Percentiles rank a stretch among this genome's conserved stretches.
These are phyloP conservation scores for Epizoanthus fatuus DNA, from an alignment of 92 coral and sea anemone genomes.

Conservation along the genomic window DNA sequence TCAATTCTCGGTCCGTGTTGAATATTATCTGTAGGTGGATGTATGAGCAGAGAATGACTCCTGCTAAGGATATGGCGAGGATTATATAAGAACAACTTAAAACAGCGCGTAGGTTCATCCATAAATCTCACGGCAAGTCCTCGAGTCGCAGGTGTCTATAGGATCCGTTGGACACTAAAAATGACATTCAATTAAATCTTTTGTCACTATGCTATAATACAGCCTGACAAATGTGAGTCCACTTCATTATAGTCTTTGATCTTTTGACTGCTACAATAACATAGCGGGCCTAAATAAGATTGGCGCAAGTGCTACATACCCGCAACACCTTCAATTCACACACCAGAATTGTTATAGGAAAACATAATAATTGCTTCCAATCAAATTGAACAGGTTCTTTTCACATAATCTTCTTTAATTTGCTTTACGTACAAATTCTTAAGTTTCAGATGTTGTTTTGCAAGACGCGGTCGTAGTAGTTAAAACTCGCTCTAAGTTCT, in stretches of 20 bases:
- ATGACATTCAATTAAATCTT: too few species aligned
- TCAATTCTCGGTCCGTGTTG: conserved; percentile 17
- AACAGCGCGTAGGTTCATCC: too few species aligned
- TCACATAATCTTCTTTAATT: not conserved
- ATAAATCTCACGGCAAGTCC: not conserved
- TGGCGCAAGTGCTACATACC: not conserved
- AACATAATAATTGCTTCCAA: not conserved
- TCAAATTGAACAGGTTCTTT: not conserved
- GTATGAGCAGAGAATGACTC: conserved; percentile 10
- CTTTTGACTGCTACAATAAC: not conserved
- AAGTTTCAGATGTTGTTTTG: too few species aligned
- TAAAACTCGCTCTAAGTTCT: too few species aligned
- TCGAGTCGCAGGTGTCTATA: not conserved
- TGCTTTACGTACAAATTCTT: not conserved
- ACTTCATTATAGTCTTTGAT: not conserved
- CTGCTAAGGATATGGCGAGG: conserved; percentile 4
- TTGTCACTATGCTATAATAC: not conserved
- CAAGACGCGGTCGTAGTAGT: too few species aligned
- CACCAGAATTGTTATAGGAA: not conserved
- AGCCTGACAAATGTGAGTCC: not conserved
- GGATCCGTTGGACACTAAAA: not conserved
- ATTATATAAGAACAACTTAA: conserved; percentile 4
- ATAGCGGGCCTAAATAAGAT: not conserved
- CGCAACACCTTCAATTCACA: conserved; percentile 1
- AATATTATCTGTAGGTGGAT: conserved; percentile 26